phyloP scores from a whole-genome alignment of 2,113 vertebrate genomes.

The Machaerirhynchus nigripectus region DNA sequence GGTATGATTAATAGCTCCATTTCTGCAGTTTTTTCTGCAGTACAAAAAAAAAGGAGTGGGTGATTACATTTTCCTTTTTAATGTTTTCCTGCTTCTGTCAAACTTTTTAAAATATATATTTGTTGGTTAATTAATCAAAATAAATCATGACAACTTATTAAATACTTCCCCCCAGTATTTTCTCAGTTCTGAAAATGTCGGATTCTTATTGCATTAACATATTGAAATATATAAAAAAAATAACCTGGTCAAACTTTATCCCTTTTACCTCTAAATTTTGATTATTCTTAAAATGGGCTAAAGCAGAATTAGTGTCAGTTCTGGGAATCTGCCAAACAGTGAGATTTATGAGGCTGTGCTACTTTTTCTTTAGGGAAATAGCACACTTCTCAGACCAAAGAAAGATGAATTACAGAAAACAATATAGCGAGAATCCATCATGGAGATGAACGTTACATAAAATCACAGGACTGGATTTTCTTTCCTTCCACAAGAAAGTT shows the following conservation, averaged over 20 bases:
- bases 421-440: neutral
- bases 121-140: conserved; percentile 17
- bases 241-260: neutral
- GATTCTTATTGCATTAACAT: neutral
- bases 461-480: neutral
- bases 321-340: neutral
- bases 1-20: neutral
- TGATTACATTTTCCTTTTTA: neutral
- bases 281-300: neutral
- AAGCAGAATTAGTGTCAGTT: neutral
- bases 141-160: neutral
- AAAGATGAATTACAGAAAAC: neutral
- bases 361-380: neutral
- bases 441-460: neutral
- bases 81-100: neutral
- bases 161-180: neutral
- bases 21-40: neutral
- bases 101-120: neutral
- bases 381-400: neutral
- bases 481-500: neutral
- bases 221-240: neutral
- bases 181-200: neutral
- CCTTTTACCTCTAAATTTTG: neutral
- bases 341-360: neutral
- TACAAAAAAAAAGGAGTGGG: neutral